These are phyloP conservation scores for Drosophila recens DNA, from an alignment of 2,888 invertebrate genomes.

Conservation along the genomic window DNA sequence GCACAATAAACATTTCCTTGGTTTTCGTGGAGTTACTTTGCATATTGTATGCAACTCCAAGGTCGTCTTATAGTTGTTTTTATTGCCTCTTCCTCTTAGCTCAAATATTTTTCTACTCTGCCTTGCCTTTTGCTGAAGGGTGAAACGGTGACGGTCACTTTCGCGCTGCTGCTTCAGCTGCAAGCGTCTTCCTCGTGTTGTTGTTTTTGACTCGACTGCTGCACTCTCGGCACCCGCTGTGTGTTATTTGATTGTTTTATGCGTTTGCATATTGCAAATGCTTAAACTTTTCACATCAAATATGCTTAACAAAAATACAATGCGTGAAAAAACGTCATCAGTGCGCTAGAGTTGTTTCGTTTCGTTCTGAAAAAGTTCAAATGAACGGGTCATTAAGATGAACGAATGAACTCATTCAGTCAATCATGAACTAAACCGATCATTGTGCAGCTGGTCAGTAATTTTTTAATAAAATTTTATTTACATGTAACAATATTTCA, in stretches of 20 bases:
- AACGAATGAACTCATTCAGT: no score
- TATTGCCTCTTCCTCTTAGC: constrained; percentile 31
- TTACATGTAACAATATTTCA: no score
- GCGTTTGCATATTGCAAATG: constrained; percentile 69
- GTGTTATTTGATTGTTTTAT: constrained; percentile 64
- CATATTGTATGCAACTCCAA: constrained; percentile 85
- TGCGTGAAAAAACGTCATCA: constrained; percentile 69
- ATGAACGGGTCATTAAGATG: no score
- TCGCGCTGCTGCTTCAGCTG: constrained; percentile 51
- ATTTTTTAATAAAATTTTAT: no score
- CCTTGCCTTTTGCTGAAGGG: constrained; percentile 19
- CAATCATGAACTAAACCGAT: no score
- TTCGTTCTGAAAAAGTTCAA: no score
- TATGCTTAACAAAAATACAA: constrained; percentile 61
- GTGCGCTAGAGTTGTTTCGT: no score
- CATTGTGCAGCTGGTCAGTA: no score
- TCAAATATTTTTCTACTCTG: constrained; percentile 27
- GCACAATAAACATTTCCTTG: constrained; percentile 99
- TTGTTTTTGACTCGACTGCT: constrained; percentile 39
- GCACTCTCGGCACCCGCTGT: constrained; percentile 47
- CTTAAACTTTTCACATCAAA: constrained; percentile 70
- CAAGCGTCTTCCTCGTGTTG: constrained; percentile 12
- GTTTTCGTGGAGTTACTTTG: constrained; percentile 90
- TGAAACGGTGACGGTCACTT: constrained; percentile 53
- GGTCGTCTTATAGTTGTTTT: constrained; percentile 58